phyloP scores from a whole-genome alignment of 2,888 invertebrate species.

The Lamproptera curius region DNA sequence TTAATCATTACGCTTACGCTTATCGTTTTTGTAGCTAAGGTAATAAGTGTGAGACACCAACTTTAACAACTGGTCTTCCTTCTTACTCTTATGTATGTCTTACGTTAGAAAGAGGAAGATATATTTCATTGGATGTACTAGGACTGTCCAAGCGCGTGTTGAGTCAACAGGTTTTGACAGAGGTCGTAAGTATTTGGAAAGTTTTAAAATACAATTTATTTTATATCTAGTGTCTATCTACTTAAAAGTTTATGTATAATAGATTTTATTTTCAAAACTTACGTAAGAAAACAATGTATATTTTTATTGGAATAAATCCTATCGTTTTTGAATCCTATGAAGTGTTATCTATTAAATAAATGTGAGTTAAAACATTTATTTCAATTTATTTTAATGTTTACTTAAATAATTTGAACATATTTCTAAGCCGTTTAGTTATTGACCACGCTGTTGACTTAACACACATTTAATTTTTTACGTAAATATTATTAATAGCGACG shows the following conservation, averaged over 20 bases:
- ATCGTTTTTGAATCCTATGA: too few species aligned
- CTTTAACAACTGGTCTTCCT: constrained; percentile 37
- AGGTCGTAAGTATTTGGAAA: constrained; percentile 39
- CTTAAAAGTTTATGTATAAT: too few species aligned
- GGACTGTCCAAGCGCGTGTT: constrained; percentile 50
- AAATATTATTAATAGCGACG: background rate
- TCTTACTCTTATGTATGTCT: constrained; percentile 30
- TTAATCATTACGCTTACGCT: constrained; percentile 33
- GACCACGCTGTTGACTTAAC: too few species aligned
- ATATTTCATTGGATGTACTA: constrained; percentile 31
- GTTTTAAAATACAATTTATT: constrained; percentile 11
- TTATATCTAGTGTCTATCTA: background rate
- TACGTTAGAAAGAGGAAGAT: constrained; percentile 36
- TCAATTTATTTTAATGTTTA: too few species aligned
- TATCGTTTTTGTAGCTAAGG: constrained; percentile 35
- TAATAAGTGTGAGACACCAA: constrained; percentile 46
- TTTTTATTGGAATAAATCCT: too few species aligned
- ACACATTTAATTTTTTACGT: too few species aligned
- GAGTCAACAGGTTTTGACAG: constrained; percentile 63
- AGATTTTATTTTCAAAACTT: too few species aligned
- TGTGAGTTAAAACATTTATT: too few species aligned
- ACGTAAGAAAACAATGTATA: too few species aligned
- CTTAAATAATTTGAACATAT: too few species aligned
- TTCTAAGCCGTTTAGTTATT: too few species aligned
- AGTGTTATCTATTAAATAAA: too few species aligned